Evolutionary conservation across 2,797 vertebrate species (phyloP).

Genomic region (Lutra lutra): DNA sequence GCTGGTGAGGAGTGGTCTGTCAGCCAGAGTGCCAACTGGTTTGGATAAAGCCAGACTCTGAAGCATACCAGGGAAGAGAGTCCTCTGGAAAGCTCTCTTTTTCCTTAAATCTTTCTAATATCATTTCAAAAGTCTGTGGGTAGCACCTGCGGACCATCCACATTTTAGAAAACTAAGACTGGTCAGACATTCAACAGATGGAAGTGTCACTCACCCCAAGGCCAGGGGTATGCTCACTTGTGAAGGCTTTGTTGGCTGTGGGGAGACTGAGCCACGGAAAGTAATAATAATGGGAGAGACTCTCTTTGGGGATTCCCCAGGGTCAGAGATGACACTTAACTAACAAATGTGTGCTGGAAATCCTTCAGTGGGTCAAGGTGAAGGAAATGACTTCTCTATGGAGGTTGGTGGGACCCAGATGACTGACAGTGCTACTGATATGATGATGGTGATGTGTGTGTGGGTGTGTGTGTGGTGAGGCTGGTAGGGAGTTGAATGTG

Average conservation of each 20-base stretch:
- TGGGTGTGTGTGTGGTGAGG: neutral
- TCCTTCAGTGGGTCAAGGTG: neutral
- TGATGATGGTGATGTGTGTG: neutral
- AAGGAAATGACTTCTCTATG: neutral
- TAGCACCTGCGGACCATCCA: neutral
- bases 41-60: neutral
- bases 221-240: neutral
- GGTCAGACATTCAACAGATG: neutral
- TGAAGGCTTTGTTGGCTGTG: rapidly evolving
- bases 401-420: neutral
- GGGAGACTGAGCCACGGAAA: neutral
- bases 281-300: neutral
- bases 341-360: neutral
- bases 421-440: neutral
- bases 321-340: neutral
- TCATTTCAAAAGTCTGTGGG: neutral
- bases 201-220: neutral
- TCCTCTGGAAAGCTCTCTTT: neutral
- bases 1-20: neutral
- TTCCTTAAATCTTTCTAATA: neutral
- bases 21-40: neutral
- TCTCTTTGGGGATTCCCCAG: neutral
- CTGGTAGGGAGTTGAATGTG: neutral
- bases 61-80: neutral
- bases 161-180: neutral